A percentile compares a stretch with the other conserved stretches of the same genome.
phyloP scores from a whole-genome alignment of 2,113 vertebrate genomes.

The Proteles cristata region DNA sequence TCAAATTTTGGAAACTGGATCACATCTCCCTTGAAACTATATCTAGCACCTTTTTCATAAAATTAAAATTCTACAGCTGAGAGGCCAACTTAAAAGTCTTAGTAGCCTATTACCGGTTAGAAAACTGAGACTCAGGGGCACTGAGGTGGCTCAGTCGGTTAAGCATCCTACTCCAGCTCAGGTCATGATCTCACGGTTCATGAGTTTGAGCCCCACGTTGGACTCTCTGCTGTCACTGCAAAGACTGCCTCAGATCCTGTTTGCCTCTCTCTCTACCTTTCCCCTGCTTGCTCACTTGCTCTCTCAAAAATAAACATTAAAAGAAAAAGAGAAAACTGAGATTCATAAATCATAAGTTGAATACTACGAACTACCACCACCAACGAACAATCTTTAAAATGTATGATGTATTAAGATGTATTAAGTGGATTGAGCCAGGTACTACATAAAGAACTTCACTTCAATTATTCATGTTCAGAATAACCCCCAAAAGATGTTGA shows the following conservation, averaged over 20 bases:
- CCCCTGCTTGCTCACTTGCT: no score
- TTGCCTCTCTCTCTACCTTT: no score
- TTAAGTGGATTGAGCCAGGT: background rate
- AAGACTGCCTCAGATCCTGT: no score
- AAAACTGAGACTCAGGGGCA: background rate
- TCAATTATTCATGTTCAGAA: background rate
- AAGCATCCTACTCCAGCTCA: no score
- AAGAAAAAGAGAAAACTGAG: background rate
- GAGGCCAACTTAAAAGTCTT: background rate
- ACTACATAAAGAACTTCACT: background rate
- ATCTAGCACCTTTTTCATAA: background rate
- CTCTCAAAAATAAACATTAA: no score
- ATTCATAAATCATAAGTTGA: background rate
- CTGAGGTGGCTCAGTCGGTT: no score
- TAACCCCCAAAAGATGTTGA: background rate
- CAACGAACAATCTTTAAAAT: background rate
- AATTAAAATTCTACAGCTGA: slow-evolving; percentile 12
- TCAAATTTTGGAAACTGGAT: background rate
- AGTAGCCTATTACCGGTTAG: background rate
- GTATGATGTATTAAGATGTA: background rate
- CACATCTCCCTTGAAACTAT: background rate
- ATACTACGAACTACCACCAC: background rate
- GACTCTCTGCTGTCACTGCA: no score
- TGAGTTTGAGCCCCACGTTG: no score
- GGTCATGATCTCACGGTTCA: no score